phyloP scores from a whole-genome alignment of 2,113 vertebrate species.

The Ochotona curzoniae region DNA sequence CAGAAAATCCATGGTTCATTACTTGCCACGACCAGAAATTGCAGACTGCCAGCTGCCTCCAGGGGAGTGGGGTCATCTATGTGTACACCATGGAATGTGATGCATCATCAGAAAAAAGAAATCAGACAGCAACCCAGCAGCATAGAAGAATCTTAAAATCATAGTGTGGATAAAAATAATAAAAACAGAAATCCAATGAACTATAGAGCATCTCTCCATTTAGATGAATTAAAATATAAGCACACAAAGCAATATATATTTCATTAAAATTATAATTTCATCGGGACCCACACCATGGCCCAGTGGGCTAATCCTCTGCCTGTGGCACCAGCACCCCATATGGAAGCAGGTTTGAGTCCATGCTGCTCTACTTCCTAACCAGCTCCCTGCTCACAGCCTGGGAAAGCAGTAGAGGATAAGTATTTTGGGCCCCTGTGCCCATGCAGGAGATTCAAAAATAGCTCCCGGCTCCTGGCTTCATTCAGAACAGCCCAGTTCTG shows the following conservation, averaged over 20 bases:
- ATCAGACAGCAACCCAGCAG: background rate
- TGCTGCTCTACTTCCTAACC: too few relatives aligned
- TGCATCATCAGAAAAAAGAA: background rate
- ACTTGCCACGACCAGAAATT: background rate
- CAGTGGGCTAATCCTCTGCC: too few relatives aligned
- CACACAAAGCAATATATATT: background rate
- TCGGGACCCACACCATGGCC: too few relatives aligned
- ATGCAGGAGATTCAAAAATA: too few relatives aligned
- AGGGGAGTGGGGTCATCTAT: background rate
- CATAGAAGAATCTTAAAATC: background rate
- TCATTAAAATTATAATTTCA: background rate
- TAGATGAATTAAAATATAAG: conserved; percentile 36
- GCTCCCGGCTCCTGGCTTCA: too few relatives aligned
- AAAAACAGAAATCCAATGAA: background rate
- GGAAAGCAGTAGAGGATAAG: too few relatives aligned
- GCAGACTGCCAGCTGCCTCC: background rate
- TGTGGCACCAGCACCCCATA: too few relatives aligned
- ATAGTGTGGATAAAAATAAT: background rate
- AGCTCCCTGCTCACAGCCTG: too few relatives aligned
- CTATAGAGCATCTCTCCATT: background rate
- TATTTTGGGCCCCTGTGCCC: too few relatives aligned
- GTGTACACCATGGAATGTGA: background rate
- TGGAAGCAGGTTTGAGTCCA: too few relatives aligned
- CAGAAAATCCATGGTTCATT: background rate
- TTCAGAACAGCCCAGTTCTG: too few relatives aligned